These are phyloP conservation scores for Diuraphis noxia DNA, from an alignment of 1,140 invertebrate species.

Conservation along the genomic window DNA sequence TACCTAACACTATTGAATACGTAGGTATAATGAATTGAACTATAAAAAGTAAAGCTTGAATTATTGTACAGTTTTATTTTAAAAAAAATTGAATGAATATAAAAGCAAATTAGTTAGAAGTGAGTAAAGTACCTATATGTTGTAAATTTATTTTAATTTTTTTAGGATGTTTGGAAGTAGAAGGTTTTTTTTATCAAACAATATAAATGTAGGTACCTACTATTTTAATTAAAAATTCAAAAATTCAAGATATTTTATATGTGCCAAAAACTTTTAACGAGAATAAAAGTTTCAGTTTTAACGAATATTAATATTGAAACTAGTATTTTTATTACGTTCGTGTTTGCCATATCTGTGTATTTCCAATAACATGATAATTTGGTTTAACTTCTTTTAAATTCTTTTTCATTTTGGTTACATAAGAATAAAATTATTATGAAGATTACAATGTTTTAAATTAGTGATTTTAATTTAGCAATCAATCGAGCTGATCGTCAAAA, in stretches of 20 bases:
- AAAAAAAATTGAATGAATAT: background rate
- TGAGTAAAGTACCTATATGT: background rate
- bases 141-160: background rate
- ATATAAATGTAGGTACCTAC: background rate
- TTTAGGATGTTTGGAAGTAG: background rate
- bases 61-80: background rate
- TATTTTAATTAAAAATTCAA: background rate
- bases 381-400: background rate
- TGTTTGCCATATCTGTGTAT: background rate
- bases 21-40: background rate
- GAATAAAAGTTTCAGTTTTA: background rate
- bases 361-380: background rate
- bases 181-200: background rate
- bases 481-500: background rate
- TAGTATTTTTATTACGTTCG: background rate
- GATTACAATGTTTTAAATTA: too few species aligned
- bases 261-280: background rate
- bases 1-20: background rate
- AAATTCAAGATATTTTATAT: background rate
- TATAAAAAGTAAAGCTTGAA: background rate
- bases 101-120: background rate
- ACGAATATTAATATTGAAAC: conserved; percentile 21
- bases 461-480: background rate
- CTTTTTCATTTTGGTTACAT: background rate
- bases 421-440: background rate